These are phyloP conservation scores for Cassiopea xamachana DNA, from an alignment of 30 jellyfish, hydroid and myxozoan genomes.

Conservation along the genomic window DNA sequence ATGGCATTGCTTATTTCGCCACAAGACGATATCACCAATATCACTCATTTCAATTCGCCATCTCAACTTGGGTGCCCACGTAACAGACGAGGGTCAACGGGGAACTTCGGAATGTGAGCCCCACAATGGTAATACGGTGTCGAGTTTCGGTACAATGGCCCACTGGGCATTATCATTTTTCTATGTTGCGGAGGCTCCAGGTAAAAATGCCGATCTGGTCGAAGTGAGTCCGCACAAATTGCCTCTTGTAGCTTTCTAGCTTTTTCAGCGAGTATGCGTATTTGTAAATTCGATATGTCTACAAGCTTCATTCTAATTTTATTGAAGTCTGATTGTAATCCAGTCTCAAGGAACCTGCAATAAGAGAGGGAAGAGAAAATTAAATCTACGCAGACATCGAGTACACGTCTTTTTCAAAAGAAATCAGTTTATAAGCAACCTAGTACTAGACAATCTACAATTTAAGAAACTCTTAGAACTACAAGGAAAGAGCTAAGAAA, in stretches of 20 bases:
- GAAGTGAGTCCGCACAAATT: conserved; percentile 69
- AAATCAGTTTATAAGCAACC: no score
- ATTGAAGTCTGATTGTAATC: conserved; percentile 82
- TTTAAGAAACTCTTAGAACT: no score
- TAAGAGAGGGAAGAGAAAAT: neutral
- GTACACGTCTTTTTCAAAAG: no score
- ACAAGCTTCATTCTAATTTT: conserved; percentile 80
- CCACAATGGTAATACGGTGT: conserved; percentile 62
- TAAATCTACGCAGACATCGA: neutral
- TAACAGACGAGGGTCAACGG: conserved; percentile 64
- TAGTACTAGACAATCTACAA: no score
- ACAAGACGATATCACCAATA: neutral
- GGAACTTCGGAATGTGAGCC: conserved; percentile 59
- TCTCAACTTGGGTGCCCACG: conserved; percentile 65
- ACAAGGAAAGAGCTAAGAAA: no score
- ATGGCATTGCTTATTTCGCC: neutral
- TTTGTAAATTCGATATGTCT: conserved; percentile 77
- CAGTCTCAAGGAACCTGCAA: conserved; percentile 89
- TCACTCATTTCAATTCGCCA: neutral
- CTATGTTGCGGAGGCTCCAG: conserved; percentile 54
- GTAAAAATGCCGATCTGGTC: conserved; percentile 70
- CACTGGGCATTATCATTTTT: conserved; percentile 58
- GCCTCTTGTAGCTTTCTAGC: conserved; percentile 75
- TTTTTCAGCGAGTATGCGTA: conserved; percentile 75
- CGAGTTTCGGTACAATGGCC: conserved; percentile 48